Evolutionary conservation across 2,113 vertebrate genomes (phyloP).

Genomic region (Serranochromis macrocephalus): DNA sequence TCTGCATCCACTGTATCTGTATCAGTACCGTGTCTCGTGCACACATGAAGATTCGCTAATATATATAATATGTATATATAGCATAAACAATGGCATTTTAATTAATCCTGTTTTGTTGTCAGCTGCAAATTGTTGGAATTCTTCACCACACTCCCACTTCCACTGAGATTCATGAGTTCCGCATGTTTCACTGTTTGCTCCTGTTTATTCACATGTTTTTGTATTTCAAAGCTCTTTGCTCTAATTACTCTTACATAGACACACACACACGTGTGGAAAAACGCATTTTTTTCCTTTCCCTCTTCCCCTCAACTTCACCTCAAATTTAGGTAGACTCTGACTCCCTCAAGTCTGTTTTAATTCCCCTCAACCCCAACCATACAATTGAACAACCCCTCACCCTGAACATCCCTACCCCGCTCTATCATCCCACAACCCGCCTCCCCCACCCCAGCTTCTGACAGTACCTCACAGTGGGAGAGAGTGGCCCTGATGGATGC

Average conservation of each 20-base stretch:
- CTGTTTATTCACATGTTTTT: constrained; percentile 24
- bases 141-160: not conserved
- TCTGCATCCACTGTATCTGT: not conserved
- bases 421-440: constrained; percentile 3
- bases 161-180: not conserved
- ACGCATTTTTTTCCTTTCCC: not conserved
- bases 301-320: not conserved
- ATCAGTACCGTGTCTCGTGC: not conserved
- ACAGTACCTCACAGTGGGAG: constrained; percentile 70
- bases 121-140: not conserved
- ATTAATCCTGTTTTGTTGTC: not conserved
- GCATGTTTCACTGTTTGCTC: constrained; percentile 11
- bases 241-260: not conserved
- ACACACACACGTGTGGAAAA: not conserved
- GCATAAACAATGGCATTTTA: not conserved
- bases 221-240: not conserved
- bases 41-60: not conserved
- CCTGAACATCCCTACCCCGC: constrained; percentile 8
- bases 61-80: not conserved
- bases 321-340: constrained; percentile 4
- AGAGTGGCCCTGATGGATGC: constrained; percentile 66
- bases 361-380: constrained; percentile 8
- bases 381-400: constrained; percentile 10
- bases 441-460: constrained; percentile 45
- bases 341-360: constrained; percentile 30